A percentile compares a stretch with the other conserved stretches of the same genome.
These are phyloP conservation scores for Thecocarcelia acutangulata DNA, from an alignment of 2,888 invertebrate genomes.

Conservation along the genomic window DNA sequence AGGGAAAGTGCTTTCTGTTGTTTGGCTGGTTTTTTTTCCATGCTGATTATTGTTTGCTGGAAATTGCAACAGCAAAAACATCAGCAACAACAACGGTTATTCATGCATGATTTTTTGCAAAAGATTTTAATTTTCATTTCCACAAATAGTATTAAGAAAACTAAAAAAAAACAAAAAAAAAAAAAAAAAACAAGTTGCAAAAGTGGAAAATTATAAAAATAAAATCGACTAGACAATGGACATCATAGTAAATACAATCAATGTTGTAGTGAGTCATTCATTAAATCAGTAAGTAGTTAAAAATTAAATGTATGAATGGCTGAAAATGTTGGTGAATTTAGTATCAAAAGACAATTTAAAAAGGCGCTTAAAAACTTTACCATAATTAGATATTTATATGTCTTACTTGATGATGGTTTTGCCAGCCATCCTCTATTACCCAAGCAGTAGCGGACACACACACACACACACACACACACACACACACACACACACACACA, in stretches of 20 bases:
- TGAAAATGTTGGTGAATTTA: slow-evolving; percentile 28
- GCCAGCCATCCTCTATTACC: slow-evolving; percentile 25
- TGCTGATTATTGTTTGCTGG: slow-evolving; percentile 35
- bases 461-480: neutral
- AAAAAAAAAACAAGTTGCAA: slow-evolving; percentile 28
- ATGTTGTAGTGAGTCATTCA: slow-evolving; percentile 46
- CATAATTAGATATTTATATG: slow-evolving; percentile 42
- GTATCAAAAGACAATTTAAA: slow-evolving; percentile 10
- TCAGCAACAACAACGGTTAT: slow-evolving; percentile 22
- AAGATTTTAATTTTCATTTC: slow-evolving; percentile 62
- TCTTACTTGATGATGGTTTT: slow-evolving; percentile 13
- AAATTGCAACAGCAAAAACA: slow-evolving; percentile 35
- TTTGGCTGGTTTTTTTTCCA: slow-evolving; percentile 40
- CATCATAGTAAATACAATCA: slow-evolving; percentile 42
- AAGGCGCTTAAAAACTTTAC: slow-evolving; percentile 33
- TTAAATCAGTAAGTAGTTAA: slow-evolving; percentile 5
- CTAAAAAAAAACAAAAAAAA: slow-evolving; percentile 42
- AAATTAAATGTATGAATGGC: slow-evolving; percentile 20
- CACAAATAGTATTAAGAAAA: slow-evolving; percentile 51
- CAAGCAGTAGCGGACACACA: neutral
- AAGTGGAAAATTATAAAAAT: slow-evolving; percentile 34
- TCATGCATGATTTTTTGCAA: slow-evolving; percentile 36
- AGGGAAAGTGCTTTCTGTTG: slow-evolving; percentile 76
- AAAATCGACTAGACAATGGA: slow-evolving; percentile 61
- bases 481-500: neutral